These are phyloP conservation scores for Bedellia somnulentella DNA, from an alignment of 2,888 invertebrate genomes.

Conservation along the genomic window DNA sequence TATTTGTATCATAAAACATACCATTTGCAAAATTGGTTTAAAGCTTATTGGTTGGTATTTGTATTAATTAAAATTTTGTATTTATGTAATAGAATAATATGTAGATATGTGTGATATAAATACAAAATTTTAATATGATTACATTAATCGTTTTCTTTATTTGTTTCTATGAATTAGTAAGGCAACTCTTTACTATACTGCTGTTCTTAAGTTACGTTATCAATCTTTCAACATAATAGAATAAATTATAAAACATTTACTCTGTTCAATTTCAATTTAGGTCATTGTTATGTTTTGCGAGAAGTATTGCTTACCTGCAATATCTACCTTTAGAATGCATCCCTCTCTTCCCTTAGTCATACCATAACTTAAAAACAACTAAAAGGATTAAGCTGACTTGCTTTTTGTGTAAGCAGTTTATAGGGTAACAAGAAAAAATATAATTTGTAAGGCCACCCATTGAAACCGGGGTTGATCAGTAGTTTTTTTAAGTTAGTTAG, in stretches of 20 bases:
- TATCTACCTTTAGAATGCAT: too few relatives aligned
- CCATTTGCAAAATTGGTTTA: constrained; percentile 54
- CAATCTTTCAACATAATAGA: constrained; percentile 39
- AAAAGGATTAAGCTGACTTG: too few relatives aligned
- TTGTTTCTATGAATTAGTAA: constrained; percentile 37
- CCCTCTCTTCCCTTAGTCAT: too few relatives aligned
- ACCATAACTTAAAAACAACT: too few relatives aligned
- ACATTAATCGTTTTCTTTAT: constrained; percentile 49
- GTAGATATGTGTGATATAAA: constrained; percentile 62
- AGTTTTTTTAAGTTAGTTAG: too few relatives aligned
- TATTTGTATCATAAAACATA: constrained; percentile 61
- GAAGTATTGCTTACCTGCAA: too few relatives aligned
- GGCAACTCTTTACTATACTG: constrained; percentile 36
- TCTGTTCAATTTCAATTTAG: constrained; percentile 35
- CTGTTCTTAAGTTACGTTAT: constrained; percentile 35
- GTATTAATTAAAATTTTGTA: constrained; percentile 56
- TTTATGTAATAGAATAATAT: constrained; percentile 61
- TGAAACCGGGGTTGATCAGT: too few relatives aligned
- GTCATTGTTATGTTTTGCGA: constrained; percentile 45
- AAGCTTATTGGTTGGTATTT: constrained; percentile 52
- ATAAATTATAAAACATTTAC: constrained; percentile 18
- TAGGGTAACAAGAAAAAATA: too few relatives aligned
- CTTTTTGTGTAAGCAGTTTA: too few relatives aligned
- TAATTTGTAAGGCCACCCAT: too few relatives aligned
- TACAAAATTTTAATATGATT: constrained; percentile 60